These are phyloP conservation scores for Carpatolechia fugitivella DNA, from an alignment of 2,888 invertebrate species.

Conservation along the genomic window DNA sequence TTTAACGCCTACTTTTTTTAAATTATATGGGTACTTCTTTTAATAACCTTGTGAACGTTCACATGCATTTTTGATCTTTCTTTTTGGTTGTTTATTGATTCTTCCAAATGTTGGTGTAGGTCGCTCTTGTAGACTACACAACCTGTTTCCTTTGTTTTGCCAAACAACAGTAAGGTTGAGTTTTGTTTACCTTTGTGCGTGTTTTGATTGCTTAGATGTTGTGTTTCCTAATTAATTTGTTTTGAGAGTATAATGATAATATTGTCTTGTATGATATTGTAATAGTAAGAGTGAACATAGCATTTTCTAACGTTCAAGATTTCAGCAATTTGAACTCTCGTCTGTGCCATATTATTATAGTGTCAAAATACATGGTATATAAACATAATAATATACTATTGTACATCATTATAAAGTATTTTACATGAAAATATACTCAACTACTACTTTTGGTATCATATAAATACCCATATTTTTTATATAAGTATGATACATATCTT, in stretches of 20 bases:
- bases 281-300: too few relatives aligned
- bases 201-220: not conserved
- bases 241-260: not conserved
- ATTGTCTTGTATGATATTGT: not conserved
- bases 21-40: slow-evolving; percentile 41
- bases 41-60: slow-evolving; percentile 42
- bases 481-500: too few relatives aligned
- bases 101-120: slow-evolving; percentile 4
- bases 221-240: not conserved
- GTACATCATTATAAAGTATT: too few relatives aligned
- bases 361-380: too few relatives aligned
- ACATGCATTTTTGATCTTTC: slow-evolving; percentile 36
- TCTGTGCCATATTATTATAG: too few relatives aligned
- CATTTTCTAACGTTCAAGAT: too few relatives aligned
- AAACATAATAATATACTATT: too few relatives aligned
- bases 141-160: not conserved
- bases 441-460: too few relatives aligned
- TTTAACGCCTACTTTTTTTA: slow-evolving; percentile 61
- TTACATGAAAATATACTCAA: too few relatives aligned
- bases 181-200: not conserved
- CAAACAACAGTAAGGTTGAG: not conserved
- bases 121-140: not conserved
- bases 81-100: slow-evolving; percentile 8
- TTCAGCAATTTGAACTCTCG: too few relatives aligned
- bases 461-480: too few relatives aligned